These are phyloP conservation scores for Apis florea DNA, from an alignment of 1,140 invertebrate genomes.

Conservation along the genomic window DNA sequence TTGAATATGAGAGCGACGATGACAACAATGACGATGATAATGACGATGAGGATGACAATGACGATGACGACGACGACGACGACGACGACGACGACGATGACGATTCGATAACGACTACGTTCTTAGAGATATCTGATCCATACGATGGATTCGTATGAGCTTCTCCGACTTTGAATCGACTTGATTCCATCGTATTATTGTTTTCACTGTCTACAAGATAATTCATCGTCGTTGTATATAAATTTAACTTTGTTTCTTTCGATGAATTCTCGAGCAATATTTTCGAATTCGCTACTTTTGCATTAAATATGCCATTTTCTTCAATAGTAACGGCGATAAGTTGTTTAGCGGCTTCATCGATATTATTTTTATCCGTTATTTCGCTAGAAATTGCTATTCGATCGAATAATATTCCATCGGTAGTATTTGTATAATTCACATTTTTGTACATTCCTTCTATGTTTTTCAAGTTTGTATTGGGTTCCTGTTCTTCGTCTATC, in stretches of 20 bases:
- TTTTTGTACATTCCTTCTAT: background rate
- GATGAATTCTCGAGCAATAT: conserved; percentile 32
- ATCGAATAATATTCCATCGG: conserved; percentile 26
- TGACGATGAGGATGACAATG: background rate
- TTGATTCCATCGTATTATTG: conserved; percentile 65
- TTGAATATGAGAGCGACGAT: background rate
- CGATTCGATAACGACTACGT: background rate
- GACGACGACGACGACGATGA: background rate
- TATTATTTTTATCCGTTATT: conserved; percentile 11
- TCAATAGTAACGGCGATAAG: background rate
- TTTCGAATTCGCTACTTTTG: background rate
- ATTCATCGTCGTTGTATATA: conserved; percentile 71
- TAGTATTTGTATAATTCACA: background rate
- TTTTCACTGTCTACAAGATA: conserved; percentile 71
- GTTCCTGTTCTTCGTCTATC: background rate
- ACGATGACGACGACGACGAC: background rate
- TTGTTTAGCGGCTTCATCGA: background rate
- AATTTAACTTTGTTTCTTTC: conserved; percentile 67
- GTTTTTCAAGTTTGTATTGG: background rate
- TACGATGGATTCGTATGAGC: conserved; percentile 15
- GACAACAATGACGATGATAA: background rate
- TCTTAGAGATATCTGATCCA: no score
- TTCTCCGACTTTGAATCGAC: background rate
- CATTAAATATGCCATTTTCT: conserved; percentile 19
- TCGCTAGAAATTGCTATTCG: background rate